Base-by-base conservation (phyloP, 2,888 invertebrate genomes). In the Dryococelus australis region DNA sequence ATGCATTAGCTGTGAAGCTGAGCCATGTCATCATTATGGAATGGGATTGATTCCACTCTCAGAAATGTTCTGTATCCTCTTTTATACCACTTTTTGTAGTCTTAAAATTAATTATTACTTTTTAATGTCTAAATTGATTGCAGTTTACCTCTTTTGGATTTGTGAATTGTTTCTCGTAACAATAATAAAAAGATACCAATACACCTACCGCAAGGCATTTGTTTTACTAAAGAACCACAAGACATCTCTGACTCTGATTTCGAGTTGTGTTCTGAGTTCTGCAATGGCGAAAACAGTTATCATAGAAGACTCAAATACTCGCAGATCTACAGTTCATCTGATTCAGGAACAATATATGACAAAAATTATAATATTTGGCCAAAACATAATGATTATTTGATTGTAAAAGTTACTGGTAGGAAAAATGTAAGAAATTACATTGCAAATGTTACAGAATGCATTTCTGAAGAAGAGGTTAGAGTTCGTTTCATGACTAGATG, bases 1-100 rank as follows among this genome's bases (percentile, higher is more conserved):
- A 20, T 65, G 65, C 65, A 65, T 16, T 65, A 65, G 65, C 65
- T 65, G 65, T 65, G 65, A 65, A 65, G 65, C 65, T 65, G 65
- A 16, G 4, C 16, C 24, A 65, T 65, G 65, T 65, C 65, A 65
- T 65, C 65, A 20, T 65, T 13, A 65, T 65, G 20, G 6, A 65
- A 65, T 65, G 65, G 65, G 65, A 65, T 24, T 65, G 65, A 65
- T 65, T 65, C 16, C 16, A 65, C 65, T 65, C 10, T 65, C 24
- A 16, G 65, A 65, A 20, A 65, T 65, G 65, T 65, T 12, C 24
- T 65, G 65, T 20, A 65, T 65, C 65, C 65, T 65, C n/a, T 65
- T 13, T 65, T 65, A 65, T 9, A 65, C 65, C 20, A 65, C 65
- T 65, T 65, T 65, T 65, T 20, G 65, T 12, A 20, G 20, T 20